These are phyloP conservation scores for Scomber scombrus DNA, from an alignment of 2,113 vertebrate genomes.

Conservation along the genomic window DNA sequence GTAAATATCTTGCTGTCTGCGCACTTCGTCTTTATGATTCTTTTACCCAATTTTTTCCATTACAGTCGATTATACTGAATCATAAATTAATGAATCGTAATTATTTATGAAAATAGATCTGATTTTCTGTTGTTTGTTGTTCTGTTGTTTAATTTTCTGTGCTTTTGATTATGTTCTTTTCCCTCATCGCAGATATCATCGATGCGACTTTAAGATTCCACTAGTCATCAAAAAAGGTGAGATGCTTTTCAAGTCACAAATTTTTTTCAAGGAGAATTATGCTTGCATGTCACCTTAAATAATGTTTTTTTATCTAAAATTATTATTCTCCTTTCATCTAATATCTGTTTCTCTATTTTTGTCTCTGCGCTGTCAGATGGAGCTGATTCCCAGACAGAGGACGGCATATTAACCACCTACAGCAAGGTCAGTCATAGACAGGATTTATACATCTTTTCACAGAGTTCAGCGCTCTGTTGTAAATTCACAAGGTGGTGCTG, in stretches of 20 bases:
- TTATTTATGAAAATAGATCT: not conserved
- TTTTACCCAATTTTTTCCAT: not conserved
- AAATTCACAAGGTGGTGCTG: not conserved
- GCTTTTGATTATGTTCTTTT: not conserved
- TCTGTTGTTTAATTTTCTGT: not conserved
- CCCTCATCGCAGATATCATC: constrained; percentile 93
- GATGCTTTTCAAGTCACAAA: constrained; percentile 41
- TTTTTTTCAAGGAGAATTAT: not conserved
- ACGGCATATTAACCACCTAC: constrained; percentile 91
- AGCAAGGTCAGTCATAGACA: constrained; percentile 90
- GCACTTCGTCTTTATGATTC: not conserved
- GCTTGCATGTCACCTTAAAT: not conserved
- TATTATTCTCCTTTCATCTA: not conserved
- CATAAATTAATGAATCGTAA: no score
- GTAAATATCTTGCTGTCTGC: constrained; percentile 79
- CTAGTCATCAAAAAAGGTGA: constrained; percentile 94
- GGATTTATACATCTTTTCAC: not conserved
- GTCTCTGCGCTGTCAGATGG: constrained; percentile 82
- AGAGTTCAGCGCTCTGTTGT: not conserved
- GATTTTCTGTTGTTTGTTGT: not conserved
- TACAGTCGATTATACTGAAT: not conserved
- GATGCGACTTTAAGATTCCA: constrained; percentile 99
- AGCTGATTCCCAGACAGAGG: constrained; percentile 89
- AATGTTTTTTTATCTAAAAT: not conserved
- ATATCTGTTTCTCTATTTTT: not conserved